Conservation (phyloP, 2,797 vertebrate species). For the Dipus sagitta region DNA sequence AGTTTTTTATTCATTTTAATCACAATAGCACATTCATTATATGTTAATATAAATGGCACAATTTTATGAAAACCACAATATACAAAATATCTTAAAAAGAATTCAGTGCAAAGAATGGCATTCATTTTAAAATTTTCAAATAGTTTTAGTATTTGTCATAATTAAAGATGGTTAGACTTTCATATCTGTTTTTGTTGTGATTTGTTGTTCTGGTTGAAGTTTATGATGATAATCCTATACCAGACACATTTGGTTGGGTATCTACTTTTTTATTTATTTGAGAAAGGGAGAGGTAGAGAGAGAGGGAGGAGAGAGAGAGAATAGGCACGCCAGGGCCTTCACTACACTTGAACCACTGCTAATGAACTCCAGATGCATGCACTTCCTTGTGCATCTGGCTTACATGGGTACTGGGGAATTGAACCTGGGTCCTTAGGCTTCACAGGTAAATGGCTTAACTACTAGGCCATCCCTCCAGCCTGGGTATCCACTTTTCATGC, state of each 20-base stretch:
- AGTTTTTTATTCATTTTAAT: slow-evolving; percentile 39
- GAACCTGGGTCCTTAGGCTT: too few relatives aligned
- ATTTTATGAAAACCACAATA: slow-evolving; percentile 15
- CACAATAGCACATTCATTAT: slow-evolving; percentile 9
- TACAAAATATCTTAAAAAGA: background rate
- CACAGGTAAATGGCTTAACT: too few relatives aligned
- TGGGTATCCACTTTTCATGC: background rate
- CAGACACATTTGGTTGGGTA: background rate
- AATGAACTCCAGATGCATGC: too few relatives aligned
- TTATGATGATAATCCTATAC: background rate
- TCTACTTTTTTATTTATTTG: background rate
- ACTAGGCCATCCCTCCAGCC: too few relatives aligned
- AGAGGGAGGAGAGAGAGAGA: too few relatives aligned
- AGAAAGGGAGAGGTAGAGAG: too few relatives aligned
- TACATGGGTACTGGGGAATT: too few relatives aligned
- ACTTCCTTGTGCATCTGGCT: too few relatives aligned
- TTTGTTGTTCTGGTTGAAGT: background rate
- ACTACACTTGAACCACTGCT: too few relatives aligned
- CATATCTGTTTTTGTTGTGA: background rate
- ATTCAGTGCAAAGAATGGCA: background rate
- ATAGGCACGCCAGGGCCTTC: too few relatives aligned
- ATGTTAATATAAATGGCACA: slow-evolving; percentile 14
- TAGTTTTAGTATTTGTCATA: background rate
- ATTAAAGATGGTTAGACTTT: background rate
- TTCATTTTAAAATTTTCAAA: slow-evolving; percentile 36